Evolutionary conservation across 2,888 invertebrate genomes (phyloP).

Genomic region (Agriotes lineatus): DNA sequence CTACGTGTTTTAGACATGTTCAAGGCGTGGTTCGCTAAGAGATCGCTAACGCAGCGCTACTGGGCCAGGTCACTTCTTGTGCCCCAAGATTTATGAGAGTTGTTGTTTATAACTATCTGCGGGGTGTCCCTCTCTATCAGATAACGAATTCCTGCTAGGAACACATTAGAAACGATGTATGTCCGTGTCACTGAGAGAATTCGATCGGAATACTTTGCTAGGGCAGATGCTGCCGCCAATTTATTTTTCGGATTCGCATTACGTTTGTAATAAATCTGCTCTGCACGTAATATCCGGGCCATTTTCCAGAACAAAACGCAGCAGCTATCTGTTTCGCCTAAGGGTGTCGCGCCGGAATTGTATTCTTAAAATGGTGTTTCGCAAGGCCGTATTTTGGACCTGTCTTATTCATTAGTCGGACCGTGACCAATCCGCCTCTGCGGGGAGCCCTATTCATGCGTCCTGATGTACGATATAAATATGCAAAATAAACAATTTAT

Average conservation of each 20-base stretch:
- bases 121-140: slow-evolving; percentile 39
- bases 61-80: slow-evolving; percentile 42
- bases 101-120: slow-evolving; percentile 43
- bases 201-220: slow-evolving; percentile 5
- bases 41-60: slow-evolving; percentile 43
- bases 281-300: neutral
- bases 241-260: neutral
- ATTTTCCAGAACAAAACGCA: too few relatives aligned
- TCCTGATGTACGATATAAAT: too few relatives aligned
- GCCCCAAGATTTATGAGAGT: slow-evolving; percentile 40
- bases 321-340: too few relatives aligned
- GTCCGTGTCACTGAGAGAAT: slow-evolving; percentile 17
- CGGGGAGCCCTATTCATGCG: too few relatives aligned
- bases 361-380: too few relatives aligned
- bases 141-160: slow-evolving; percentile 32
- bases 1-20: slow-evolving; percentile 32
- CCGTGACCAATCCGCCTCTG: too few relatives aligned
- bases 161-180: slow-evolving; percentile 30
- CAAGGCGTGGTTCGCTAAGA: slow-evolving; percentile 42
- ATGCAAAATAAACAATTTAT: too few relatives aligned
- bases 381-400: too few relatives aligned
- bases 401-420: too few relatives aligned
- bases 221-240: neutral
- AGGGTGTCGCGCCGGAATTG: too few relatives aligned
- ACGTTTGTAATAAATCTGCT: neutral